Percentiles rank a stretch among this genome's conserved stretches.
phyloP scores from a whole-genome alignment of 2,888 invertebrate species.

The Eutolmus rufibarbis region DNA sequence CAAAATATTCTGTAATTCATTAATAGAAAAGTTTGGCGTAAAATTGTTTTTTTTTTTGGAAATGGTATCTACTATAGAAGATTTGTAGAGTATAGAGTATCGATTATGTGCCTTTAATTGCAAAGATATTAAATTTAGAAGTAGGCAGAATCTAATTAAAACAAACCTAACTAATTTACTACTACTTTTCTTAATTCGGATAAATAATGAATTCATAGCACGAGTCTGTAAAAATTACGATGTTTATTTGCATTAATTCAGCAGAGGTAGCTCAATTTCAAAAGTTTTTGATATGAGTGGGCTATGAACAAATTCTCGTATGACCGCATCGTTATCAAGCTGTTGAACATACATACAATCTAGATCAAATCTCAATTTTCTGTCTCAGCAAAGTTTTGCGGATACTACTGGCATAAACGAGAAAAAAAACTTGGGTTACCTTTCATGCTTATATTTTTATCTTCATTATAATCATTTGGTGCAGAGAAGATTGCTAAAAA shows the following conservation, averaged over 20 bases:
- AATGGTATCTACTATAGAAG: too few relatives aligned
- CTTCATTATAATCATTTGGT: neutral
- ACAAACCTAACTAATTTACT: neutral
- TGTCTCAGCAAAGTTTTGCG: neutral
- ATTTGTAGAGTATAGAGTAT: too few relatives aligned
- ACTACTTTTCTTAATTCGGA: neutral
- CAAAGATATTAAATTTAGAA: too few relatives aligned
- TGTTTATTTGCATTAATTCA: neutral
- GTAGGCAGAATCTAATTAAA: neutral
- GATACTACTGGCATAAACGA: neutral
- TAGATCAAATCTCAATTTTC: neutral
- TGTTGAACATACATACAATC: neutral
- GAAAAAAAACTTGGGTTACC: neutral
- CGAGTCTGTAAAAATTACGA: neutral
- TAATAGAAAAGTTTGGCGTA: neutral
- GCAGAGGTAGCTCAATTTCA: neutral
- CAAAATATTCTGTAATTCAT: neutral
- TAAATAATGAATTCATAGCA: neutral
- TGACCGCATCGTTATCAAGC: neutral
- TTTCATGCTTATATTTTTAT: neutral
- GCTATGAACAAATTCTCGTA: neutral
- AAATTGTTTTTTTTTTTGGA: too few relatives aligned
- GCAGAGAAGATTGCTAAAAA: neutral
- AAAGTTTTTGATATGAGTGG: neutral
- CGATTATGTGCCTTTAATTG: too few relatives aligned